Base-by-base conservation (phyloP, 2,888 invertebrate species). In the Endomychus coccineus region DNA sequence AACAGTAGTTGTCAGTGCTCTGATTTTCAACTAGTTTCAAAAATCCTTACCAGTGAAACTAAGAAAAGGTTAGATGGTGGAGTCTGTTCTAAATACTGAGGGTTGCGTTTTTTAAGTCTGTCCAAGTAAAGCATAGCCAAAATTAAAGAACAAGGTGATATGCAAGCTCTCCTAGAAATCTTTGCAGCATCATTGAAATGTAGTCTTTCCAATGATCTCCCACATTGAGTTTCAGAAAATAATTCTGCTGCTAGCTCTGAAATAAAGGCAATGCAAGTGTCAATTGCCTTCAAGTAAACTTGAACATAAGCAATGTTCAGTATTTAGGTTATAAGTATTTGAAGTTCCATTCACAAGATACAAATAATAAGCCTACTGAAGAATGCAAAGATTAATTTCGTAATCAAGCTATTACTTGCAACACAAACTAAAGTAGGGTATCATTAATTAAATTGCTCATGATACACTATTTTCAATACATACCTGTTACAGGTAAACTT, bases 41-140 rank as follows among this genome's bases (percentile, higher is more conserved):
- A 11, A 21, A 35, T 61, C 70, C n/a, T 69, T 67, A 92, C 95
- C 78, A 96, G 72, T 39, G 96, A 91, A 44, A 96, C 86, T 39
- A 97, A 77, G 67, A 96, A 96, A 40, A 97, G 76, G 62, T 96
- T 92, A 16, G 89, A 84, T 16, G 96, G 92, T 16, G 86, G 80
- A 31, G 90, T 80, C 54, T 76, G 71, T 50, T 81, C 76, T 43
- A 95, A 74, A 67, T 92, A 95, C 49, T 83, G 80, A 1, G 87
- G 83, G 70, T 90, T 86, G 52, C 75, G 74, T 42, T 73, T 71
- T 61, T 85, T 82, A 35, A 97, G 74, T 46, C 95, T 77, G 69
- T 96, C 94, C 52, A 96, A 73, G 68, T 97, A 97, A 27, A 96
- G 75, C 57, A 97, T 72, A 16, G 96, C 94, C 55, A 96, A 75